Evolutionary conservation across 2,888 invertebrate species (phyloP).

Genomic region (Tenthredo notha): DNA sequence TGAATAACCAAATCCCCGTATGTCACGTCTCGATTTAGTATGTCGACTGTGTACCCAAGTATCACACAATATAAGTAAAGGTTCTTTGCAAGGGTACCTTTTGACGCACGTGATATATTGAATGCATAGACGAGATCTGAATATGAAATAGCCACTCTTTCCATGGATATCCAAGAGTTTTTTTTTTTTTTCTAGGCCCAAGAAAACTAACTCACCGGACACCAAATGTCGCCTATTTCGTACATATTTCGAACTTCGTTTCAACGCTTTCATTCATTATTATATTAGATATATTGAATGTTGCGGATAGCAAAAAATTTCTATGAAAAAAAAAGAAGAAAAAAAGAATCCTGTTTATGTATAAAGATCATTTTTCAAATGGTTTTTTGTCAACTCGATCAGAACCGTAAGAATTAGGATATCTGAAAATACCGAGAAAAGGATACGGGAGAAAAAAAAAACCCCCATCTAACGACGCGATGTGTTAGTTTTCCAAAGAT

Average conservation of each 20-base stretch:
- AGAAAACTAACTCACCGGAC: neutral
- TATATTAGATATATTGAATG: neutral
- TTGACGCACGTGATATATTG: slow-evolving; percentile 31
- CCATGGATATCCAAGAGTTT: neutral
- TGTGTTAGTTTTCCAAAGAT: too few relatives aligned
- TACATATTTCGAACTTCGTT: neutral
- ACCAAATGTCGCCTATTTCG: neutral
- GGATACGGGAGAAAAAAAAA: neutral
- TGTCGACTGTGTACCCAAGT: slow-evolving; percentile 10
- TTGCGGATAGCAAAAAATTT: neutral
- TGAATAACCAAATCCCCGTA: too few relatives aligned
- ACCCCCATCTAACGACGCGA: neutral
- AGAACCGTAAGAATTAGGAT: neutral
- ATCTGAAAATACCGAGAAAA: neutral
- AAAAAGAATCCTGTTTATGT: neutral
- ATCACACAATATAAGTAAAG: slow-evolving; percentile 12
- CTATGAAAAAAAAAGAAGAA: neutral
- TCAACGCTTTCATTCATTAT: neutral
- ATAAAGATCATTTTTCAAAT: too few relatives aligned
- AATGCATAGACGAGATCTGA: slow-evolving; percentile 29
- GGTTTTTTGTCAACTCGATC: neutral
- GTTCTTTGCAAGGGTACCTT: slow-evolving; percentile 16
- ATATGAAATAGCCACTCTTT: neutral
- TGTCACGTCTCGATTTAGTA: neutral
- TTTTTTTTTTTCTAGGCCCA: neutral